Evolutionary conservation across 2,113 vertebrate species (phyloP).

Genomic region (Lonchura striata): DNA sequence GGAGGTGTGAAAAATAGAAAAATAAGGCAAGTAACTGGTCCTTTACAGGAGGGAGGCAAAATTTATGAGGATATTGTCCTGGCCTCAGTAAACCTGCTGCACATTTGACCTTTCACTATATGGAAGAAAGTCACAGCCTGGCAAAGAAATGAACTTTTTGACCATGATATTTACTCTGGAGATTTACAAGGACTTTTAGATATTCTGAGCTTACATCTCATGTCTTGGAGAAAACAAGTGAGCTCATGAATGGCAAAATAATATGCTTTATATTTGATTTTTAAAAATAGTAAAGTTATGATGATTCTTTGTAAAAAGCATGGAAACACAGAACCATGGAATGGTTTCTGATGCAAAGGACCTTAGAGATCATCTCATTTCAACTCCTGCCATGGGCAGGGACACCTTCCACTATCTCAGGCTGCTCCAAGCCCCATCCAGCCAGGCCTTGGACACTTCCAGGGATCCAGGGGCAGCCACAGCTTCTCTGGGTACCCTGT

Average conservation of each 20-base stretch:
- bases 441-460: background rate
- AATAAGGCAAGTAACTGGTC: background rate
- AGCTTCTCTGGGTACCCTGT: background rate
- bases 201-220: background rate
- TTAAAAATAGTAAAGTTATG: background rate
- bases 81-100: background rate
- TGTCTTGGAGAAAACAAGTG: background rate
- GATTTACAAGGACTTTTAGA: background rate
- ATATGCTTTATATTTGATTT: background rate
- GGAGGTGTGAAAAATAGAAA: background rate
- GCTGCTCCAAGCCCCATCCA: accelerated
- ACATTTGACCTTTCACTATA: background rate
- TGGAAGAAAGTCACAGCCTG: background rate
- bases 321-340: background rate
- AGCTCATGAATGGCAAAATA: background rate
- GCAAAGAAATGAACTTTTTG: background rate
- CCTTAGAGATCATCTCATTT: accelerated
- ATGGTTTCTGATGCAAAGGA: background rate
- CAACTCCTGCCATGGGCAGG: background rate
- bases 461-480: background rate
- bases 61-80: background rate
- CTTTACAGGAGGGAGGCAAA: background rate
- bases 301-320: background rate
- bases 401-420: accelerated
- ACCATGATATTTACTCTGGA: background rate